Evolutionary conservation across 1,140 invertebrate genomes (phyloP).

Genomic region (Limonius californicus): DNA sequence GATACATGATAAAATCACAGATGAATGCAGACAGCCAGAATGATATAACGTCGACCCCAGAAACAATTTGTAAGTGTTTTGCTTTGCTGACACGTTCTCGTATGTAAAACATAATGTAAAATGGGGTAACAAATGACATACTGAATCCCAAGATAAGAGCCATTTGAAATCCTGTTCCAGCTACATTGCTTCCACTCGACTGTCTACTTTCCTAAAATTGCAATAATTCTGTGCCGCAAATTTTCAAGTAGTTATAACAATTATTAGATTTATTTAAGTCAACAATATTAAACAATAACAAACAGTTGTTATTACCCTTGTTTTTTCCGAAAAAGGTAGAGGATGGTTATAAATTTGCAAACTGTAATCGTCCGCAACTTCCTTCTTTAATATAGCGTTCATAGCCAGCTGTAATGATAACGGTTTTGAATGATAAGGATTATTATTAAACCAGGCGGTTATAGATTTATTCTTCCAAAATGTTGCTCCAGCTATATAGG

Average conservation of each 20-base stretch:
- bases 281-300: no score
- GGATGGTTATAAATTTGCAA: slow-evolving; percentile 67
- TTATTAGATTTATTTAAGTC: no score
- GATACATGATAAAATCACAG: slow-evolving; percentile 69
- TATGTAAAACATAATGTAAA: slow-evolving; percentile 68
- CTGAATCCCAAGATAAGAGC: slow-evolving; percentile 62
- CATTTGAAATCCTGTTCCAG: no score
- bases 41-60: slow-evolving; percentile 65
- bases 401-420: slow-evolving; percentile 33
- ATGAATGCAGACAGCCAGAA: slow-evolving; percentile 69
- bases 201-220: slow-evolving; percentile 48
- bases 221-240: no score
- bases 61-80: slow-evolving; percentile 69
- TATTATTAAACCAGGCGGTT: slow-evolving; percentile 62
- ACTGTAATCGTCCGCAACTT: slow-evolving; percentile 39
- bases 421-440: slow-evolving; percentile 62
- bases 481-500: slow-evolving; percentile 51
- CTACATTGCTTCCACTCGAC: slow-evolving; percentile 51
- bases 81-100: slow-evolving; percentile 55
- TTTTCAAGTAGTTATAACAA: no score
- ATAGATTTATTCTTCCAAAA: slow-evolving; percentile 39
- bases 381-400: slow-evolving; percentile 44
- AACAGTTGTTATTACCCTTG: no score
- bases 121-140: slow-evolving; percentile 71
- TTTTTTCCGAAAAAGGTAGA: slow-evolving; percentile 52